phyloP scores from a whole-genome alignment of 2,113 vertebrate species.

The Alouatta palliata region DNA sequence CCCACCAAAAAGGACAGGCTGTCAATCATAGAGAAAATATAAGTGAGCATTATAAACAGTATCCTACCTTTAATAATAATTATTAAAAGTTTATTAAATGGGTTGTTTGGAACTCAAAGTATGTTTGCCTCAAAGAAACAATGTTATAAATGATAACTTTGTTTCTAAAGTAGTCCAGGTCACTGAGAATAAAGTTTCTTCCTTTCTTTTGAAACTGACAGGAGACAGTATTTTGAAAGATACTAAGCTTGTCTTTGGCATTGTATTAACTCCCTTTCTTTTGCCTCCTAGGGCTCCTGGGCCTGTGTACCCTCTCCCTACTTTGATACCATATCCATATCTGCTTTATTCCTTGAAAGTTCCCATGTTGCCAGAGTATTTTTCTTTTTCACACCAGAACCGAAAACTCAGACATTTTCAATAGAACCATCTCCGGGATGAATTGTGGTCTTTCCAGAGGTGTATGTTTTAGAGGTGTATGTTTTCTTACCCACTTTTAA shows the following conservation, averaged over 20 bases:
- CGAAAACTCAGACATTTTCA: slow-evolving; percentile 3
- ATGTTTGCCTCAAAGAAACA: slow-evolving; percentile 13
- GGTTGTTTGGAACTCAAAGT: slow-evolving; percentile 9
- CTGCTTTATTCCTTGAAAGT: background rate
- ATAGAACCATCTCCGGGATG: background rate
- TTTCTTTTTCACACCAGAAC: slow-evolving; percentile 18
- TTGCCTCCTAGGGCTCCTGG: background rate
- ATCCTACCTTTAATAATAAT: background rate
- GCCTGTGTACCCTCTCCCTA: background rate
- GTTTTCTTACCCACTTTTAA: background rate
- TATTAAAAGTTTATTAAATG: slow-evolving; percentile 2
- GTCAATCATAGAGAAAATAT: background rate
- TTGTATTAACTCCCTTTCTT: background rate
- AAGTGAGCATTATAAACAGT: background rate
- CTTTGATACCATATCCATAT: background rate
- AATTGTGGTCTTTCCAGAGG: background rate
- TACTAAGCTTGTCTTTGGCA: background rate
- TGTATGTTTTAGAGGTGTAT: background rate
- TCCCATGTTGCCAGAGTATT: background rate
- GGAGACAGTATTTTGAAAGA: slow-evolving; percentile 9
- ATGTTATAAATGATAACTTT: background rate
- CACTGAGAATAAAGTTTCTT: background rate
- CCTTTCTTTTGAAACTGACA: background rate
- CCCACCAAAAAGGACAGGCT: background rate
- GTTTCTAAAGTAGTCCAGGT: background rate